Base-by-base conservation (phyloP, 2,888 invertebrate species). In the Encarsia formosa region DNA sequence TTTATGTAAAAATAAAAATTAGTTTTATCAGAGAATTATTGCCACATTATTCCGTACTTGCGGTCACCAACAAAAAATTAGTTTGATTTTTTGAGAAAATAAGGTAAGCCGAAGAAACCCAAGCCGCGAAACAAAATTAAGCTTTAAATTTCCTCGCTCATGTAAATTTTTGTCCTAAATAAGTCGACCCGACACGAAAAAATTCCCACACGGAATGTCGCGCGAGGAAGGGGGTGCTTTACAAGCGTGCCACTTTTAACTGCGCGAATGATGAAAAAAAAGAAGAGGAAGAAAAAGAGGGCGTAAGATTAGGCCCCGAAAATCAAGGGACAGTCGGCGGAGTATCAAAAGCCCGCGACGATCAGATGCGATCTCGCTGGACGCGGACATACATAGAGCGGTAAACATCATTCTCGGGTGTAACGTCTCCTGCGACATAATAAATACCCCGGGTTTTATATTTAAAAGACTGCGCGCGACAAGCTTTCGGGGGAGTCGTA, bases 361-460 rank as follows among this genome's bases (percentile, higher is more conserved):
- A 15, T 42, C 57, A 67, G 66, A 69, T 66, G 63, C 61, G 62
- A 70, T 68, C 65, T 64, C 61, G 11, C 63, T 53, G 64, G 13
- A 4, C 63, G 59, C 61, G 67, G 67, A 67, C 67, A 66, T 69
- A 67, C 37, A 20, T 20, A 18, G 37, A 37, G 19, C 20, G 20
- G 20, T 18, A 67, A 66, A 61, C 64, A 65, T 65, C 66, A 66
- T 69, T 70, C 66, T 68, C 68, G 68, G 68, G 66, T 69, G 66
- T n/a, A n/a, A n/a, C n/a, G n/a, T n/a, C n/a, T n/a, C n/a, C 70
- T 60, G 61, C 65, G 60, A 63, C 66, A 61, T 63, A 65, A 64
- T 59, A 61, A 60, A 61, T 59, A 54, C 54, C 34, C 48, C 22
- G 29, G 26, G 26, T 11, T 11, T 11, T 26, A 6, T 26, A 6